These are phyloP conservation scores for Babylonia areolata DNA, from an alignment of 1,140 invertebrate species.

Conservation along the genomic window DNA sequence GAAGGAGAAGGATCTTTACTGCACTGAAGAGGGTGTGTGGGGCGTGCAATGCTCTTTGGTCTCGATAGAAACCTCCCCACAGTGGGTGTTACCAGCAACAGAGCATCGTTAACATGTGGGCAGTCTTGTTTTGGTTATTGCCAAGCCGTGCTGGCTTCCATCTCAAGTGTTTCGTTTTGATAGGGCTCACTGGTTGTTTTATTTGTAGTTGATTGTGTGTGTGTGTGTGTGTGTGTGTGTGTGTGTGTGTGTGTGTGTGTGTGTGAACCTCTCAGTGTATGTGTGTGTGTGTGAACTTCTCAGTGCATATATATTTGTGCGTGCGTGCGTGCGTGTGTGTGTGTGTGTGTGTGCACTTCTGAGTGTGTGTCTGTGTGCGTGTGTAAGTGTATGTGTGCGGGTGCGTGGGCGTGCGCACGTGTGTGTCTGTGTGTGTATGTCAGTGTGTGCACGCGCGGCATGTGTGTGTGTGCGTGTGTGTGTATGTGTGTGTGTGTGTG, in stretches of 20 bases:
- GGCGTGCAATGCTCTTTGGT: too few species aligned
- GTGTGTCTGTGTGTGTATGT: constrained; percentile 13
- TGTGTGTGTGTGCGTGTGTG: constrained; percentile 6
- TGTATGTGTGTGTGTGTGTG: constrained; percentile 2
- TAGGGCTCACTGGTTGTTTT: too few species aligned
- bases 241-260: background rate
- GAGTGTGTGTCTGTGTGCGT: constrained; percentile 23
- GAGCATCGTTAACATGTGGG: too few species aligned
- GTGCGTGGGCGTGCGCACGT: constrained; percentile 6
- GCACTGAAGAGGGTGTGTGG: too few species aligned
- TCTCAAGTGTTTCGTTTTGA: too few species aligned
- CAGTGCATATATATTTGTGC: too few species aligned
- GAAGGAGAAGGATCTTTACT: too few species aligned
- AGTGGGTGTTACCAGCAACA: too few species aligned
- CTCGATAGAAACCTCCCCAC: too few species aligned
- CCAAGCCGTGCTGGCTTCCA: too few species aligned
- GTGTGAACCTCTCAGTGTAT: background rate
- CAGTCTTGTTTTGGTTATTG: too few species aligned
- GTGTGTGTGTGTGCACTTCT: background rate
- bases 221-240: background rate
- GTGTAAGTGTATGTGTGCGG: constrained; percentile 15
- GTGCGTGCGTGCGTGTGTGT: constrained; percentile 4
- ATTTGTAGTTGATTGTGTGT: background rate
- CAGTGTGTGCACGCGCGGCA: constrained; percentile 1
- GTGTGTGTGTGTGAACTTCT: too few species aligned